Percentiles rank a stretch among this genome's conserved stretches.
phyloP scores from a whole-genome alignment of 2,888 invertebrate species.

The Machimus rusticus region DNA sequence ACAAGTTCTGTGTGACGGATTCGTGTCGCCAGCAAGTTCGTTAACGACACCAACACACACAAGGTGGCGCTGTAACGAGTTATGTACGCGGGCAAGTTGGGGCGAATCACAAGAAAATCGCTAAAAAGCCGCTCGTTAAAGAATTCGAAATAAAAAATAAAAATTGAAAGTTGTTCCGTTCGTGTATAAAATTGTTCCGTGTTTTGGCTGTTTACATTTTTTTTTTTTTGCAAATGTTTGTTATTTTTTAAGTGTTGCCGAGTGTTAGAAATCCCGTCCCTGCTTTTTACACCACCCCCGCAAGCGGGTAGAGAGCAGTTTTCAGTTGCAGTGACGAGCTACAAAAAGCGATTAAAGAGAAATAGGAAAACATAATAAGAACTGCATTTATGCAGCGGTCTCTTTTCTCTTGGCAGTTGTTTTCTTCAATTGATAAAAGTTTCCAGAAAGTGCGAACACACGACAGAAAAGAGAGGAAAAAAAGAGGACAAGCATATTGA shows the following conservation, averaged over 20 bases:
- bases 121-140: not conserved
- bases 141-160: not conserved
- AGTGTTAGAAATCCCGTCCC: not conserved
- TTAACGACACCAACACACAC: constrained; percentile 11
- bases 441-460: constrained; percentile 34
- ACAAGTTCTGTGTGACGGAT: constrained; percentile 31
- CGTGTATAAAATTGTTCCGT: not conserved
- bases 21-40: constrained; percentile 33
- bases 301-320: not conserved
- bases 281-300: not conserved
- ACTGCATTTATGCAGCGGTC: not conserved
- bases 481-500: constrained; percentile 24
- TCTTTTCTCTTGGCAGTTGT: not conserved
- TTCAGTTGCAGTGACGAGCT: not conserved
- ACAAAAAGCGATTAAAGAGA: not conserved
- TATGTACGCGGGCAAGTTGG: not conserved
- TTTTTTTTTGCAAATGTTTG: not conserved
- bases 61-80: not conserved
- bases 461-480: not conserved
- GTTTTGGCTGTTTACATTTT: not conserved
- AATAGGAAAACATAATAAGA: not conserved
- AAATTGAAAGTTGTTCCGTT: constrained; percentile 3
- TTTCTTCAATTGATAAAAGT: not conserved
- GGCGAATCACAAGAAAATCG: not conserved
- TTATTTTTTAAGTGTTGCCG: not conserved